Conservation (phyloP, 2,797 vertebrate genomes). For the Semaprochilodus insignis region DNA sequence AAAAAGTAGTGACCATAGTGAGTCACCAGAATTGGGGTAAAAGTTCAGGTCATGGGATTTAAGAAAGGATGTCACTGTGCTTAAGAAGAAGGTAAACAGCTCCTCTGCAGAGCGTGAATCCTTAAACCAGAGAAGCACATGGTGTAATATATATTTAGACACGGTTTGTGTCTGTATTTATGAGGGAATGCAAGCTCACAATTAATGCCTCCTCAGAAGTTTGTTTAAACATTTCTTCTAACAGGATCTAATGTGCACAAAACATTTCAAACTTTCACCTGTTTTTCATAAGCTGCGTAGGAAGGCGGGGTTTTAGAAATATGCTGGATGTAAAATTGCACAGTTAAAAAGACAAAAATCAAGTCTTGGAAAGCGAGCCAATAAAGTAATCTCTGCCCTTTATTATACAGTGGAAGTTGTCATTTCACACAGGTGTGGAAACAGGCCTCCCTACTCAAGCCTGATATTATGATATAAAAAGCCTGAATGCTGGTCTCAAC, state of each 20-base stretch:
- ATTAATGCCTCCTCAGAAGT: not conserved
- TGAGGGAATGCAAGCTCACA: too few species aligned
- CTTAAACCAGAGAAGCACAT: not conserved
- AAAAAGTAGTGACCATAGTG: constrained; percentile 5
- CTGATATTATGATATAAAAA: not conserved
- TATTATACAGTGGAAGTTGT: too few species aligned
- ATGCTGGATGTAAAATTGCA: not conserved
- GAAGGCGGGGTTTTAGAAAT: not conserved
- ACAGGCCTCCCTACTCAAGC: too few species aligned
- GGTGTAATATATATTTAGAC: not conserved
- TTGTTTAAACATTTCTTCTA: not conserved
- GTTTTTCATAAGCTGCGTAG: not conserved
- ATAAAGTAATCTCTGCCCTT: not conserved
- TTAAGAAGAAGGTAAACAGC: constrained; percentile 20
- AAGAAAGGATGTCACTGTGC: constrained; percentile 19
- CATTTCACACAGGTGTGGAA: too few species aligned
- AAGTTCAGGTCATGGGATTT: constrained; percentile 29
- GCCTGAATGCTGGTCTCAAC: not conserved
- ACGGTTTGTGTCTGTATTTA: not conserved
- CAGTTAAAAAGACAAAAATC: not conserved
- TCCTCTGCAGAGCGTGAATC: constrained; percentile 12
- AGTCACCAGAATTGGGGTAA: constrained; percentile 35
- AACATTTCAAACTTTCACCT: not conserved
- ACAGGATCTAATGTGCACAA: not conserved
- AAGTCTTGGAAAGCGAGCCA: not conserved